Percentiles rank a stretch among this genome's conserved stretches.
phyloP scores from a whole-genome alignment of 1,140 invertebrate genomes.

The Drosophila lini region DNA sequence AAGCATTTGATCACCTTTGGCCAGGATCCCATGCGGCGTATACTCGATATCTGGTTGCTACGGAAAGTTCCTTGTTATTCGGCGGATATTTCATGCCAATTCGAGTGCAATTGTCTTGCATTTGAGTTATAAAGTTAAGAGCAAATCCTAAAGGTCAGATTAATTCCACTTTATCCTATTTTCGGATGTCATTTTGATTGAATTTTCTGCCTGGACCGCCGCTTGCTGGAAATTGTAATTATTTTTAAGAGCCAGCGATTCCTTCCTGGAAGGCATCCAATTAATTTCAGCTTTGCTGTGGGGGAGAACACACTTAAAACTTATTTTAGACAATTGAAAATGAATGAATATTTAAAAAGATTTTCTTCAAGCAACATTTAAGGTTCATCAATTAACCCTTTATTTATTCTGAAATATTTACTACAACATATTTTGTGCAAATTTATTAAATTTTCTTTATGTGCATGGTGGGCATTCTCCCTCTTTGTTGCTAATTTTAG shows the following conservation, averaged over 20 bases:
- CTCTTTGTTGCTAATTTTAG: conserved; percentile 1
- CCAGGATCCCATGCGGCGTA: conserved; percentile 1
- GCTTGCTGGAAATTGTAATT: not conserved
- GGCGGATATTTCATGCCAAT: not conserved
- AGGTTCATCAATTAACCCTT: not conserved
- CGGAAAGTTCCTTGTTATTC: not conserved
- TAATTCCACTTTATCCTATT: not conserved
- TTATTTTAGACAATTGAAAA: not conserved
- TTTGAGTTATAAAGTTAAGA: not conserved
- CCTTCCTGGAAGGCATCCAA: not conserved
- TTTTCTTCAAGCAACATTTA: not conserved
- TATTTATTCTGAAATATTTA: not conserved
- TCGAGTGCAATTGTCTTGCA: conserved; percentile 1
- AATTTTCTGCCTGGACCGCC: not conserved
- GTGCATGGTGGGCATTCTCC: not conserved
- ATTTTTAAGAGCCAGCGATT: not conserved
- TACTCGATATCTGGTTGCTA: not conserved
- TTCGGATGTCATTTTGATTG: not conserved
- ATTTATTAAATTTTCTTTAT: not conserved
- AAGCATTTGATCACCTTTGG: conserved; percentile 1
- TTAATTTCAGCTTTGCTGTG: not conserved
- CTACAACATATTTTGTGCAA: not conserved
- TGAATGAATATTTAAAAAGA: not conserved
- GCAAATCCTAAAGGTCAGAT: not conserved
- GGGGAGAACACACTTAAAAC: not conserved